Evolutionary conservation across 2,888 invertebrate genomes (phyloP).

Genomic region (Clanis bilineata): DNA sequence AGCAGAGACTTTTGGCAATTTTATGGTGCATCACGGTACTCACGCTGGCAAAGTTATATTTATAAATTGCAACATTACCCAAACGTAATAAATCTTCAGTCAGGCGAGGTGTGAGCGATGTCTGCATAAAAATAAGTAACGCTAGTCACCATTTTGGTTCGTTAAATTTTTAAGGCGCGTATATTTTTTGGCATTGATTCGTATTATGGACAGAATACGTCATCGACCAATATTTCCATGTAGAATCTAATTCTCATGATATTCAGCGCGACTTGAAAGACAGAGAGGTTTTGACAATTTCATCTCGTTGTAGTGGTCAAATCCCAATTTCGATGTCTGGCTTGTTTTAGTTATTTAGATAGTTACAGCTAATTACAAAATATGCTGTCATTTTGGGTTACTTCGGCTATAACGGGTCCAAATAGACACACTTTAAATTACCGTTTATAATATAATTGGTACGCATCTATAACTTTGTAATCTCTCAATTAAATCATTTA

Average conservation of each 20-base stretch:
- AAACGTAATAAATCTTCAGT: background rate
- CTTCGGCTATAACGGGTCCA: background rate
- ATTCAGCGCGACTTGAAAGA: background rate
- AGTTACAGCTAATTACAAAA: background rate
- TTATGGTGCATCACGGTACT: background rate
- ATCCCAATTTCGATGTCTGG: background rate
- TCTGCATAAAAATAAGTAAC: too few species aligned
- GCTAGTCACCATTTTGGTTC: too few species aligned
- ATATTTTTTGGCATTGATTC: background rate
- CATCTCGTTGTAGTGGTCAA: background rate
- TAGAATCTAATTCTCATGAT: background rate
- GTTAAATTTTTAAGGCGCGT: too few species aligned
- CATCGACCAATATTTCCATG: background rate
- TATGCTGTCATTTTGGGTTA: background rate
- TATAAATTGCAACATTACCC: background rate
- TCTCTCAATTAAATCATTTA: too few species aligned
- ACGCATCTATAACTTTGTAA: too few species aligned
- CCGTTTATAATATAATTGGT: too few species aligned
- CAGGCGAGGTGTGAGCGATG: too few species aligned
- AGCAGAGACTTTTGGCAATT: background rate
- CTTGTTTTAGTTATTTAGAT: background rate
- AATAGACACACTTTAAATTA: background rate
- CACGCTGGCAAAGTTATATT: background rate
- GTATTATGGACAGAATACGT: background rate
- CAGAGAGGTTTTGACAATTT: background rate